phyloP scores from a whole-genome alignment of 2,113 vertebrate species.

The Pheucticus melanocephalus region DNA sequence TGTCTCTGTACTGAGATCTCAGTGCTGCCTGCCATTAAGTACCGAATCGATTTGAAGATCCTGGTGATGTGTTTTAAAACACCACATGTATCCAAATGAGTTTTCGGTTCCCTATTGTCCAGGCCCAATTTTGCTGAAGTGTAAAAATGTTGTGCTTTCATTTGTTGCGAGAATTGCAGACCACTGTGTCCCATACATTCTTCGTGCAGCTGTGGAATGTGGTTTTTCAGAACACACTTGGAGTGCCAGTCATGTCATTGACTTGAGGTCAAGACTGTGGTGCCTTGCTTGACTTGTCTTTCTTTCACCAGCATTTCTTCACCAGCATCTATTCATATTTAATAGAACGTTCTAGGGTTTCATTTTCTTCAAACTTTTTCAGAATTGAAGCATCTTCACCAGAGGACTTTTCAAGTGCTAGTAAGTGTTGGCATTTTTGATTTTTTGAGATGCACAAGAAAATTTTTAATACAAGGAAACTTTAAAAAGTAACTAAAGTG shows the following conservation, averaged over 20 bases:
- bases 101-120: slow-evolving; percentile 72
- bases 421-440: background rate
- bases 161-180: slow-evolving; percentile 66
- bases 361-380: background rate
- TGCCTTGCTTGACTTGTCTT: slow-evolving; percentile 63
- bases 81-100: slow-evolving; percentile 74
- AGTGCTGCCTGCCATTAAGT: slow-evolving; percentile 39
- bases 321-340: background rate
- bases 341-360: background rate
- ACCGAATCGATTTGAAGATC: slow-evolving; percentile 54
- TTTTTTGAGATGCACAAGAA: background rate
- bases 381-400: background rate
- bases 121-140: slow-evolving; percentile 65
- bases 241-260: slow-evolving; percentile 39
- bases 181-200: slow-evolving; percentile 35
- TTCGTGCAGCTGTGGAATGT: slow-evolving; percentile 34
- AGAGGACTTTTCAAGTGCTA: background rate
- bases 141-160: slow-evolving; percentile 65
- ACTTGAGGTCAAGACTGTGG: slow-evolving; percentile 63
- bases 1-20: slow-evolving; percentile 28
- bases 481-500: background rate
- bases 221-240: slow-evolving; percentile 51
- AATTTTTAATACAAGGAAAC: background rate
- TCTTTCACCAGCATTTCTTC: background rate
- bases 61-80: slow-evolving; percentile 67